Base-by-base conservation (phyloP, 1,140 invertebrate species). In the Harlomillsia oculata region DNA sequence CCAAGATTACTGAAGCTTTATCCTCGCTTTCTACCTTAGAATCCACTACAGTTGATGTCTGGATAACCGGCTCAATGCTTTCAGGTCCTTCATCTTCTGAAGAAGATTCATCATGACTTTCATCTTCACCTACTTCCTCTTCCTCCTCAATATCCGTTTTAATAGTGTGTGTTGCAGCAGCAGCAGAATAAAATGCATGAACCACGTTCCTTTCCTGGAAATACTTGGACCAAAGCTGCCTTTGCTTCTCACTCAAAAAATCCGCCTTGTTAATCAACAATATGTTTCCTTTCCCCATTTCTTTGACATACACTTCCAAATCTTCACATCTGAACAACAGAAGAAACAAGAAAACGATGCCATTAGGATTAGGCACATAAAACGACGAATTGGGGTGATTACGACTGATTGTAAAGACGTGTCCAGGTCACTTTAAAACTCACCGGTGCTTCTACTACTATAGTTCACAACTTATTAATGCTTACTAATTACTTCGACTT, bases 211-310 rank as follows among this genome's bases (percentile, higher is more conserved):
- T 70, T 46, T 79, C 71, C 43, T 79, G 75, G 70, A 98, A 98
- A 74, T 95, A 97, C 40, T 85, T 74, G 0, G 84, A 81, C 96
- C 96, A 99, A 25, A 71, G 71, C 66, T 83, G 69, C 56, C 95
- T 77, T 69, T 97, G 93, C 63, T 80, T 70, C 40, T 80, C 73
- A 1, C 82, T 91, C 2, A 98, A 76, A 66, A 91, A 85, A 72
- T 99, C 97, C n/a, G 94, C 85, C 72, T 99, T 99, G 71, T 99
- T 99, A 5, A 99, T 72, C 13, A 99, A 73, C 21, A 99, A 75
- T 58, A 97, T 72, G 71, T 85, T 91, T 16, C 78, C 71, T 71
- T 98, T 92, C 69, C 84, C 76, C 11, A 93, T 76, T 78, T 97
- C 91, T 64, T 82, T 80, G 0, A 96, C 90, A 76, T 99, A 99